Evolutionary conservation across 2,888 invertebrate species (phyloP).

Genomic region (Pheosia tremula): DNA sequence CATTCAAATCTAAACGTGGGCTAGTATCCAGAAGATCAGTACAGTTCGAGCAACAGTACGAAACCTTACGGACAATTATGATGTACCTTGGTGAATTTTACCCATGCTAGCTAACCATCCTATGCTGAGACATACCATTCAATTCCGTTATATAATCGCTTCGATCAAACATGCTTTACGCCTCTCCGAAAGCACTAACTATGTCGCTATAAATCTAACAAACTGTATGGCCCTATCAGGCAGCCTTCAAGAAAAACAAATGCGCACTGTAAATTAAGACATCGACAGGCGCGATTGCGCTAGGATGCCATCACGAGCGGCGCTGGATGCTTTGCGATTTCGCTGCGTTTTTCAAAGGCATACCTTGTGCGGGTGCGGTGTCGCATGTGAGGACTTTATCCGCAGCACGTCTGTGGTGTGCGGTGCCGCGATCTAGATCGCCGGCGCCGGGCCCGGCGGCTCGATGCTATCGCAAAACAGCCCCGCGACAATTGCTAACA

Average conservation of each 20-base stretch:
- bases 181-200: constrained; percentile 14
- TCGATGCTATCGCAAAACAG: constrained; percentile 75
- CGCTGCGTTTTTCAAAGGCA: constrained; percentile 73
- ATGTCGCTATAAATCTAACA: constrained; percentile 35
- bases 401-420: constrained; percentile 74
- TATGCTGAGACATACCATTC: background rate
- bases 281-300: constrained; percentile 50
- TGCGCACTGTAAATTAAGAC: constrained; percentile 40
- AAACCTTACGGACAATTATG: too few species aligned
- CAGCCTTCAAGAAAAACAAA: constrained; percentile 30
- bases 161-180: constrained; percentile 18
- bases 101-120: background rate
- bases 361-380: constrained; percentile 66
- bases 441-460: constrained; percentile 68
- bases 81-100: too few species aligned
- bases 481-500: constrained; percentile 81
- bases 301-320: constrained; percentile 76
- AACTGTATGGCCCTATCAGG: constrained; percentile 33
- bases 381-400: constrained; percentile 78
- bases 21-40: too few species aligned
- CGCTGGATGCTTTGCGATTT: constrained; percentile 51
- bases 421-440: constrained; percentile 78
- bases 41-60: too few species aligned
- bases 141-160: constrained; percentile 9
- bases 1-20: too few species aligned